phyloP scores from a whole-genome alignment of 2,113 vertebrate genomes.

The Orcinus orca region DNA sequence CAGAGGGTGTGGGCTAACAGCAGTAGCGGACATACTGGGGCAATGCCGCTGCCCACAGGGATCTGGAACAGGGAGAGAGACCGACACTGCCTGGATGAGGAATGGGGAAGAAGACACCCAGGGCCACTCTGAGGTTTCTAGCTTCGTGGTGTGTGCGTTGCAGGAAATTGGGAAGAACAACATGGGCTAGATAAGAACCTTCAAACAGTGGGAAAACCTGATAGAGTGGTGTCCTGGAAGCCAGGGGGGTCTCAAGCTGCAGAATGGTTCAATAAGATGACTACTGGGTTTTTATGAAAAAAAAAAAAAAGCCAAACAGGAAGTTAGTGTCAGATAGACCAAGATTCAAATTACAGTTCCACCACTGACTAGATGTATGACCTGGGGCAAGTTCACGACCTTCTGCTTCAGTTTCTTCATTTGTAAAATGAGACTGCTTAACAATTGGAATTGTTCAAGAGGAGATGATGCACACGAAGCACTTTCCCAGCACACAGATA shows the following conservation, averaged over 20 bases:
- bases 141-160: background rate
- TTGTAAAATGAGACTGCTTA: background rate
- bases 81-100: background rate
- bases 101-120: accelerated
- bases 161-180: background rate
- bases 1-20: background rate
- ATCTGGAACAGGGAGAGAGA: background rate
- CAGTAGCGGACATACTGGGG: background rate
- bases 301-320: background rate
- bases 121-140: background rate
- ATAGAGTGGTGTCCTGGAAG: background rate
- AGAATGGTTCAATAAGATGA: background rate
- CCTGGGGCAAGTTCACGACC: background rate
- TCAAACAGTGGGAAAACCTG: background rate
- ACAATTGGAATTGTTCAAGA: background rate
- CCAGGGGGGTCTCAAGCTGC: background rate
- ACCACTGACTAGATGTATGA: background rate
- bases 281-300: background rate
- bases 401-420: background rate
- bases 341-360: background rate
- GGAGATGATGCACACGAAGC: accelerated
- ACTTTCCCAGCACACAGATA: background rate
- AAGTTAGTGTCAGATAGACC: background rate
- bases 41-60: constrained; percentile 28
- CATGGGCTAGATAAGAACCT: background rate